Evolutionary conservation across 2,888 invertebrate genomes (phyloP), one percentile per base, ranked within the genome.

Genomic region (Mimas tiliae): DNA sequence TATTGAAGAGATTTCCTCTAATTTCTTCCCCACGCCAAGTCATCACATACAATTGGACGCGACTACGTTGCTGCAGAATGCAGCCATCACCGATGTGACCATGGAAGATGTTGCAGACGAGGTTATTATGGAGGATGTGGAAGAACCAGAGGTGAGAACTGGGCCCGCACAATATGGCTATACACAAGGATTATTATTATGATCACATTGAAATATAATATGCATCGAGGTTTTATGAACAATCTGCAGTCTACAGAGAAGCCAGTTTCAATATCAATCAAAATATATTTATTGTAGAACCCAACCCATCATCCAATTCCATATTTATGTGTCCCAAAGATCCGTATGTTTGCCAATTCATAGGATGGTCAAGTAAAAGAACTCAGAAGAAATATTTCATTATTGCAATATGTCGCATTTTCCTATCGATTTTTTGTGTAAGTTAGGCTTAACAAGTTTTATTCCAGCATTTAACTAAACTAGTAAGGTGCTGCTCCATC

Each of bases 1-100:
- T 67, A 97, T 99, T 55, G 94, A 96, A 79, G 94, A 95, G 71
- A 95, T 97, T 69, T 91, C 95, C 53, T 87, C 95, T 68, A 95
- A 95, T 63, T 98, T 98, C 95, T 96, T 96, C 84, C 87, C 94
- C 12, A 97, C 98, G 0, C 98, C 98, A 0, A 80, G 94, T n/a
- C 96, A 97, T 83, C 97, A 97, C 84, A 95, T 97, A 42, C 95
- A 96, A 72, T 87, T 99, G 70, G 98, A 99, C 85, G 95, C 98
- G 11, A 95, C 97, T 16, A 95, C 97, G 21, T 90, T 99, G 72
- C 94, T 98, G 65, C 98, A 98, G 89, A 96, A 96, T 74, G 96
- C 96, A 51, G 95, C 96, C 55, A 98, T 98, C 69, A 94, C 96
- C 34, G 97, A 98, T 81, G 97, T 97, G 66, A 96, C 97, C 82